These are phyloP conservation scores for Eristalis pertinax DNA, from an alignment of 2,888 invertebrate species.

Conservation along the genomic window DNA sequence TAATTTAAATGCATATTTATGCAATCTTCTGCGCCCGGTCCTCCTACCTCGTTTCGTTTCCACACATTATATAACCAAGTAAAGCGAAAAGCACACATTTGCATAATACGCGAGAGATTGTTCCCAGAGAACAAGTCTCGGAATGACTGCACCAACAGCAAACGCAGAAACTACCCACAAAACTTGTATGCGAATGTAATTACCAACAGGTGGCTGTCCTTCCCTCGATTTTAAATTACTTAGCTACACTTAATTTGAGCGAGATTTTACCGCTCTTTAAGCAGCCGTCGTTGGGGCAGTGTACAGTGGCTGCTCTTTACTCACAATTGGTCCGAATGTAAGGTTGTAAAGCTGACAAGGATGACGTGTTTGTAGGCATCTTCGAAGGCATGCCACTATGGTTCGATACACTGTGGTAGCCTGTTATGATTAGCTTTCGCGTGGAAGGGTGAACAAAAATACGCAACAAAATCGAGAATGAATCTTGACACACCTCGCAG, in stretches of 20 bases:
- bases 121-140: constrained; percentile 28
- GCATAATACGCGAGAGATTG: constrained; percentile 42
- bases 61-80: constrained; percentile 53
- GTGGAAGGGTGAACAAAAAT: too few species aligned
- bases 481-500: too few species aligned
- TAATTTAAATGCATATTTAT: too few species aligned
- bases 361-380: neutral
- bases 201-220: constrained; percentile 65
- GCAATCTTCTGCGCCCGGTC: too few species aligned
- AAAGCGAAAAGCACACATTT: constrained; percentile 56
- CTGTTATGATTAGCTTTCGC: too few species aligned
- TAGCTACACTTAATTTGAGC: constrained; percentile 34
- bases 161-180: neutral
- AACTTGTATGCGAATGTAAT: constrained; percentile 51
- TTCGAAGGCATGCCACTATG: constrained; percentile 51
- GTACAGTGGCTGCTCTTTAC: constrained; percentile 29
- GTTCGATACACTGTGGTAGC: too few species aligned
- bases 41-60: neutral
- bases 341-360: constrained; percentile 41
- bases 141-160: constrained; percentile 2
- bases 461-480: constrained; percentile 27
- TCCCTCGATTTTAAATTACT: constrained; percentile 44
- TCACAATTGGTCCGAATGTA: constrained; percentile 25
- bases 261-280: constrained; percentile 54
- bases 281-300: constrained; percentile 19